Evolutionary conservation across 2,113 vertebrate species (phyloP).

Genomic region (Noturus placidus): DNA sequence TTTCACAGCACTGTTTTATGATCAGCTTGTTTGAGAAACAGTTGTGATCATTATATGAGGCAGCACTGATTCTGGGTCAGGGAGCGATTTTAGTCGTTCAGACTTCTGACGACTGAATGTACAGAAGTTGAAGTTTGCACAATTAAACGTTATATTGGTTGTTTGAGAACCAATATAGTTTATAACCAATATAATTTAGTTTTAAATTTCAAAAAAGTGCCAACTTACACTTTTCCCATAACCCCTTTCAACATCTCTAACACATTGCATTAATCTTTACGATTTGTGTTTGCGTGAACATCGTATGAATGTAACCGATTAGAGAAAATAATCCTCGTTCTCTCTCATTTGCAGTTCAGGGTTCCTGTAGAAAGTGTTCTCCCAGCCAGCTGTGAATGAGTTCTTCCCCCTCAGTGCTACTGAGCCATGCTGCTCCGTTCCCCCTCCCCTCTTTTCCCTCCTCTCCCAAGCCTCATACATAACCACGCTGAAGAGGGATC

Average conservation of each 20-base stretch:
- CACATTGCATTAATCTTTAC: conserved; percentile 21
- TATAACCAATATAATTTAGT: neutral
- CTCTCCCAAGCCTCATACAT: conserved; percentile 56
- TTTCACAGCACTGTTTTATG: conserved; percentile 17
- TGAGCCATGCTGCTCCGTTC: conserved; percentile 56
- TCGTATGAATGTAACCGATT: conserved; percentile 59
- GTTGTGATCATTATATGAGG: neutral
- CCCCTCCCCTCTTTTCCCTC: conserved; percentile 53
- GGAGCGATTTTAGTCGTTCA: neutral
- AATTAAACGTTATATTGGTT: neutral
- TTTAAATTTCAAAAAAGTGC: neutral
- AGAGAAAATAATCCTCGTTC: conserved; percentile 85
- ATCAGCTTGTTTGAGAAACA: conserved; percentile 11
- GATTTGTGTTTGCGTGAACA: conserved; percentile 50
- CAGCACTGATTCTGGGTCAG: neutral
- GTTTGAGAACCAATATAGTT: neutral
- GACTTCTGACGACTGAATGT: neutral
- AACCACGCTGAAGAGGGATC: conserved; percentile 68
- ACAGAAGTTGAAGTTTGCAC: neutral
- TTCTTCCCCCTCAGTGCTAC: conserved; percentile 67
- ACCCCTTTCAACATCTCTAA: conserved; percentile 29
- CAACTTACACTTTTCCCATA: conserved; percentile 33
- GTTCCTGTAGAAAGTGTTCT: conserved; percentile 88
- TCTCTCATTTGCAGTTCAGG: conserved; percentile 94
- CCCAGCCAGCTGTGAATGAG: conserved; percentile 80